A percentile compares a stretch with the other conserved stretches of the same genome.
Conservation (phyloP, 2,797 vertebrate genomes). For the Sebastes itinus region DNA sequence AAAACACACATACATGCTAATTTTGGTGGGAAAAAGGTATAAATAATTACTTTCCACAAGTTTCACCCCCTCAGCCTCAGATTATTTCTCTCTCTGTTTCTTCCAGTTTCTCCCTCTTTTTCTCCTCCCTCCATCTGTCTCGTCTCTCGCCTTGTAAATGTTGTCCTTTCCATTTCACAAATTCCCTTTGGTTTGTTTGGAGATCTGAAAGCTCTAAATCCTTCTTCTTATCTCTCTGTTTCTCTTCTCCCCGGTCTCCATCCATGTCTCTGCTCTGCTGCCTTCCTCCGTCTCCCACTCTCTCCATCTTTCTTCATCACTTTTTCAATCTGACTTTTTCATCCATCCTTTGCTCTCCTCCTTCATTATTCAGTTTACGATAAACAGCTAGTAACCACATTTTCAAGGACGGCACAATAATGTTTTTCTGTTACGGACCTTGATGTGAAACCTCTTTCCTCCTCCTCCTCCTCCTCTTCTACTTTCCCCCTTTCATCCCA, state of each 20-base stretch:
- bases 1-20: no score
- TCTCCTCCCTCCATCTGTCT: neutral
- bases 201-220: constrained; percentile 28
- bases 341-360: neutral
- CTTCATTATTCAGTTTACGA: neutral
- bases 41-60: constrained; percentile 14
- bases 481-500: neutral
- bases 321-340: neutral
- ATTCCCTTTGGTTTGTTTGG: constrained; percentile 10
- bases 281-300: neutral
- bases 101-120: neutral
- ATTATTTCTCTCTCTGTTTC: neutral
- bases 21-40: no score
- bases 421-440: neutral
- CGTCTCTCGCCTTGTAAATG: neutral
- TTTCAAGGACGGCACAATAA: neutral
- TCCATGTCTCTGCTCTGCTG: neutral
- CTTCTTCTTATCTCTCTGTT: constrained; percentile 3
- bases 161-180: neutral
- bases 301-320: neutral
- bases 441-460: neutral
- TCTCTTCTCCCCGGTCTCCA: neutral
- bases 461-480: neutral
- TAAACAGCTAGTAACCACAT: neutral
- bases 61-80: neutral